Conservation (phyloP, 2,888 invertebrate genomes). For the Clostera curtula region DNA sequence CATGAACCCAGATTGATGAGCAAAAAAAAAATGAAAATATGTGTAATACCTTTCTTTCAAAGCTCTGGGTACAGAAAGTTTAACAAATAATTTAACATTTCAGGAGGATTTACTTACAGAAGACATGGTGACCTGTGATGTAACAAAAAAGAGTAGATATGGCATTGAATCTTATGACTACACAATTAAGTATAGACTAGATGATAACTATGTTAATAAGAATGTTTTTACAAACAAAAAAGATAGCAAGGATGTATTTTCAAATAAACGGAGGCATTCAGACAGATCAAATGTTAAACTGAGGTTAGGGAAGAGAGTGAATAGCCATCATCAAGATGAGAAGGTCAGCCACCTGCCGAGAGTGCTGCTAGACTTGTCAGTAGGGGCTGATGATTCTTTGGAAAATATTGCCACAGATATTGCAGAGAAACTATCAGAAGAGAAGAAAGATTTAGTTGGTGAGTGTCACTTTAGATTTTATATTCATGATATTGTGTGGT, state of each 20-base stretch:
- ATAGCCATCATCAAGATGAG: constrained; percentile 53
- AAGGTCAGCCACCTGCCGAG: constrained; percentile 74
- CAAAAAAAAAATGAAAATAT: no score
- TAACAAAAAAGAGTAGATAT: constrained; percentile 78
- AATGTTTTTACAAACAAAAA: constrained; percentile 47
- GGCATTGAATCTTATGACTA: constrained; percentile 87
- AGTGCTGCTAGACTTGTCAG: constrained; percentile 74
- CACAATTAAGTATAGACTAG: constrained; percentile 77
- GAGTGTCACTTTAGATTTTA: constrained; percentile 43
- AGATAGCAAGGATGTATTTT: constrained; percentile 30
- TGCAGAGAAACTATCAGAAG: constrained; percentile 82
- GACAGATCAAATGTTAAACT: constrained; percentile 76
- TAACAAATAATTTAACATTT: constrained; percentile 19
- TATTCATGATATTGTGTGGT: background rate
- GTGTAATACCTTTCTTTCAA: background rate
- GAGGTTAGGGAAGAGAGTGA: constrained; percentile 69
- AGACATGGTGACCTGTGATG: constrained; percentile 85
- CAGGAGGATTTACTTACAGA: constrained; percentile 88
- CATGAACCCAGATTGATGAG: no score
- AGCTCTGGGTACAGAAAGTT: background rate
- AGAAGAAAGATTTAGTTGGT: constrained; percentile 84
- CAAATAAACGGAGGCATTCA: constrained; percentile 74
- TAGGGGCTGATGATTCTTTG: constrained; percentile 62
- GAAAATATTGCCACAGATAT: constrained; percentile 82
- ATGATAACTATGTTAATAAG: constrained; percentile 60